These are phyloP conservation scores for Campoplex capitator DNA, from an alignment of 2,888 invertebrate genomes.

Conservation along the genomic window DNA sequence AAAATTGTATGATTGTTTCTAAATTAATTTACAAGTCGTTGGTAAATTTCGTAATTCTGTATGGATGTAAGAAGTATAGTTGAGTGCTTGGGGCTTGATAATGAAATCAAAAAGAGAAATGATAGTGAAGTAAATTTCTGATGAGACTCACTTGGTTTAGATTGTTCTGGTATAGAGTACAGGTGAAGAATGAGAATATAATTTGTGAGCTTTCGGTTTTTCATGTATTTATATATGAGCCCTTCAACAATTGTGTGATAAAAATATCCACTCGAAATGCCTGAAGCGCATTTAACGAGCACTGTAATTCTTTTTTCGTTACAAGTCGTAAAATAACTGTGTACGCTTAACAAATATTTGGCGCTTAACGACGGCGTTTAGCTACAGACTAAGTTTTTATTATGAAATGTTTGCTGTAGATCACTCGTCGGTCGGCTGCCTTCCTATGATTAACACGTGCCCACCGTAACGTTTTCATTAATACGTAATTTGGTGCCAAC, in stretches of 20 bases:
- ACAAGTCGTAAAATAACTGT: background rate
- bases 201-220: background rate
- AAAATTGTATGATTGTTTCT: background rate
- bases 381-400: background rate
- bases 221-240: background rate
- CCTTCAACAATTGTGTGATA: background rate
- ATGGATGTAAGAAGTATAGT: background rate
- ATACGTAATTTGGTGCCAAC: background rate
- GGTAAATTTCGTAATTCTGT: background rate
- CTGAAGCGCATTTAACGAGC: background rate
- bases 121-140: background rate
- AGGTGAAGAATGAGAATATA: background rate
- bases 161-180: background rate
- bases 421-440: background rate
- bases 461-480: background rate
- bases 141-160: background rate
- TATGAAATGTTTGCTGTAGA: background rate
- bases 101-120: background rate
- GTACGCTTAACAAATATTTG: background rate
- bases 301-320: background rate
- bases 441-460: background rate
- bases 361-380: background rate
- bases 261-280: background rate
- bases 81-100: background rate
- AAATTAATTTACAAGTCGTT: too few relatives aligned